Conservation (phyloP, 2,797 vertebrate genomes). For the Tragopan temminckii region DNA sequence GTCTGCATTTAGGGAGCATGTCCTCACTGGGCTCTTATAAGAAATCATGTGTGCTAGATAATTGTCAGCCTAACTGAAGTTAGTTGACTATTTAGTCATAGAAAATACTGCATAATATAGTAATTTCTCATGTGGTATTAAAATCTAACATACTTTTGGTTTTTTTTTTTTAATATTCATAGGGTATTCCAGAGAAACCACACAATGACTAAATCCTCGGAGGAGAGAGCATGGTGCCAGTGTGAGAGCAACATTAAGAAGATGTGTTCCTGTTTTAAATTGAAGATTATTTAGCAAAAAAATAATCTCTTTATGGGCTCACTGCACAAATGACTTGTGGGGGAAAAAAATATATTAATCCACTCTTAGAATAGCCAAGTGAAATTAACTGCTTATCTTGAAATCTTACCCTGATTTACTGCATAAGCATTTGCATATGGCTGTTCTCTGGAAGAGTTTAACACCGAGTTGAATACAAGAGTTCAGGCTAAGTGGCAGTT, state of each 20-base stretch:
- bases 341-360: slow-evolving; percentile 28
- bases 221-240: slow-evolving; percentile 6
- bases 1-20: accelerated
- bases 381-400: slow-evolving; percentile 61
- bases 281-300: slow-evolving; percentile 67
- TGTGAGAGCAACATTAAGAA: slow-evolving; percentile 46
- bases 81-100: background rate
- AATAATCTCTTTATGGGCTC: slow-evolving; percentile 71
- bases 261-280: slow-evolving; percentile 29
- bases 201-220: slow-evolving; percentile 88
- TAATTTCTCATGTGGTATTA: background rate
- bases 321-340: slow-evolving; percentile 68
- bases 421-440: slow-evolving; percentile 20
- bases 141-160: background rate
- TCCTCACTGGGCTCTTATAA: background rate
- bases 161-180: background rate
- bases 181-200: slow-evolving; percentile 92
- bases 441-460: slow-evolving; percentile 58
- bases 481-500: slow-evolving; percentile 48
- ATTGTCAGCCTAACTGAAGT: background rate
- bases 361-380: slow-evolving; percentile 61
- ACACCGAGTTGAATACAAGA: slow-evolving; percentile 40
- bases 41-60: background rate
- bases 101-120: background rate
- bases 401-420: slow-evolving; percentile 45